Conservation (phyloP, 2,113 vertebrate genomes). For the Panthera tigris region DNA sequence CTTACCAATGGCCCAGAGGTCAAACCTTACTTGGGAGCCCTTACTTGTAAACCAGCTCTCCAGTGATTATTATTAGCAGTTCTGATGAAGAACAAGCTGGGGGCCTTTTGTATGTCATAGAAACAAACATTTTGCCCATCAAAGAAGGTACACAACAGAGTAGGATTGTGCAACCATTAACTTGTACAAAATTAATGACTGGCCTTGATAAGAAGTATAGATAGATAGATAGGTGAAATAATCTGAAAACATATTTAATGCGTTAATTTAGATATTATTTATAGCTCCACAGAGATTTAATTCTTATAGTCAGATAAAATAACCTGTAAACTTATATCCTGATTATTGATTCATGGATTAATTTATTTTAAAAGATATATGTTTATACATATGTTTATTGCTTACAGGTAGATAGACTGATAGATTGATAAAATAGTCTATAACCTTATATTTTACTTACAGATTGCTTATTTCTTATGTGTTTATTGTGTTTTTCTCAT, state of each 20-base stretch:
- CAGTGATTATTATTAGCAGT: background rate
- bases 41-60: slow-evolving; percentile 34
- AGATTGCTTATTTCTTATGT: background rate
- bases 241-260: background rate
- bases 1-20: background rate
- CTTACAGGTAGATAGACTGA: background rate
- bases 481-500: background rate
- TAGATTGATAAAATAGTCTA: background rate
- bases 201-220: background rate
- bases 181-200: background rate
- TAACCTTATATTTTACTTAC: background rate
- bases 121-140: slow-evolving; percentile 38
- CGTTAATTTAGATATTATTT: background rate
- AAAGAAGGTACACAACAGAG: slow-evolving; percentile 2
- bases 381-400: background rate
- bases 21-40: slow-evolving; percentile 16
- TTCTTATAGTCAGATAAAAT: background rate
- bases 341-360: background rate
- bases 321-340: background rate
- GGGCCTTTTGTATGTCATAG: background rate
- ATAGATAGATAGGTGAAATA: background rate
- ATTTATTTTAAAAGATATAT: background rate
- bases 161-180: background rate
- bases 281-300: background rate
- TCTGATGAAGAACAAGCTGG: background rate